Percentiles rank a stretch among this genome's conserved stretches.
Evolutionary conservation across 1,140 invertebrate genomes (phyloP).

Genomic region (Bombus soroeensis): DNA sequence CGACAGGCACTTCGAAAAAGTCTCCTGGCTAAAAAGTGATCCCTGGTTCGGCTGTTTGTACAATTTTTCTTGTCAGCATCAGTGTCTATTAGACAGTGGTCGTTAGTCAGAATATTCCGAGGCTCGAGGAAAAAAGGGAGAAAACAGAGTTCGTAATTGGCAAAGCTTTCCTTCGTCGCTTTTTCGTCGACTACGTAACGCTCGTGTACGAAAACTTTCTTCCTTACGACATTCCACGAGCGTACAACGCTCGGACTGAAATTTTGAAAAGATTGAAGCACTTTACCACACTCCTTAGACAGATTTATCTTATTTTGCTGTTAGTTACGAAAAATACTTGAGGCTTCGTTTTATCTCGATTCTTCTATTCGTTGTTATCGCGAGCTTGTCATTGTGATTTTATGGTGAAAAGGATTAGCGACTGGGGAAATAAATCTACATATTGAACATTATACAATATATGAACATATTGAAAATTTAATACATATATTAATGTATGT

Average conservation of each 20-base stretch:
- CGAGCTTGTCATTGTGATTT: neutral
- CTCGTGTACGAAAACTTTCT: constrained; percentile 39
- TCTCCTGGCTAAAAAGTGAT: constrained; percentile 58
- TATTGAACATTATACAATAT: no score
- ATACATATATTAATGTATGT: no score
- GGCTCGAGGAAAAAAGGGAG: neutral
- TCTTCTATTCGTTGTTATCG: neutral
- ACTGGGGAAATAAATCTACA: no score
- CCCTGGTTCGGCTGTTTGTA: constrained; percentile 52
- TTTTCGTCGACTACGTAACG: constrained; percentile 1
- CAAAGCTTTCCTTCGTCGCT: constrained; percentile 23
- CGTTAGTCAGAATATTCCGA: constrained; percentile 33
- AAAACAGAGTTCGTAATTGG: constrained; percentile 34
- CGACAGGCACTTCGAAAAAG: constrained; percentile 25
- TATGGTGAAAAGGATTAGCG: neutral
- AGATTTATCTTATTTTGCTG: neutral
- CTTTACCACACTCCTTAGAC: neutral
- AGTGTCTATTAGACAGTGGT: constrained; percentile 43
- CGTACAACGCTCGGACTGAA: neutral
- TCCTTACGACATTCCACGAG: neutral
- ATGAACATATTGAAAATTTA: no score
- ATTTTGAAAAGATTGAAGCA: constrained; percentile 6
- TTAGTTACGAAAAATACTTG: neutral
- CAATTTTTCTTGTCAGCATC: constrained; percentile 41
- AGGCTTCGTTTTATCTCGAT: neutral